A percentile compares a stretch with the other conserved stretches of the same genome.
phyloP scores from a whole-genome alignment of 1,140 invertebrate species.

The Pogonus chalceus region DNA sequence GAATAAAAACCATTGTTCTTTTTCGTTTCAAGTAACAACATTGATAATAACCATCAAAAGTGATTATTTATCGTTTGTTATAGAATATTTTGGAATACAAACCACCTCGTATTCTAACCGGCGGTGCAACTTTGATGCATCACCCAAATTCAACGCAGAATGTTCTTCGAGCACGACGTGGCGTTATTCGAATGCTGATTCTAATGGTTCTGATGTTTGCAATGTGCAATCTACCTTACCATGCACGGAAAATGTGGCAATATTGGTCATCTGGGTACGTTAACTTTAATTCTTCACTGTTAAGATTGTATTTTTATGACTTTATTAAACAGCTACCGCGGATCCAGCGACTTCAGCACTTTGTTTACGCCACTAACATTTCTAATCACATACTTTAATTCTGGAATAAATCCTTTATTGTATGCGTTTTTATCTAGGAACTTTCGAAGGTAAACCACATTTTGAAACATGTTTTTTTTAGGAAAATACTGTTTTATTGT shows the following conservation, averaged over 20 bases:
- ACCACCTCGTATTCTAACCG: background rate
- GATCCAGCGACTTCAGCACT: constrained; percentile 43
- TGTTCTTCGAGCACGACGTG: constrained; percentile 54
- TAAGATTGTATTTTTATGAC: too few species aligned
- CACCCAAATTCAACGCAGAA: constrained; percentile 51
- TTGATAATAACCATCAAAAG: background rate
- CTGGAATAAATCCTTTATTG: constrained; percentile 71
- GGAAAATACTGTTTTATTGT: too few species aligned
- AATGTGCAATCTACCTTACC: constrained; percentile 74
- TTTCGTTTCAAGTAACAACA: too few species aligned
- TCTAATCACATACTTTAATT: constrained; percentile 75
- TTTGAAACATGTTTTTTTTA: background rate
- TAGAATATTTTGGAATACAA: background rate
- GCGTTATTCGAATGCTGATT: constrained; percentile 69
- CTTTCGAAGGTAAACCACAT: constrained; percentile 40
- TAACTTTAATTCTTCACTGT: too few species aligned
- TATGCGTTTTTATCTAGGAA: constrained; percentile 77
- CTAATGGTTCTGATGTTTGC: constrained; percentile 75
- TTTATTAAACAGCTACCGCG: background rate
- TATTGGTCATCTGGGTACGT: constrained; percentile 39
- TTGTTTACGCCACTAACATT: constrained; percentile 71
- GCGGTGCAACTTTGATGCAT: constrained; percentile 7
- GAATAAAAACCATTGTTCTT: too few species aligned
- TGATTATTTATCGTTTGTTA: background rate
- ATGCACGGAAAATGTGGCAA: constrained; percentile 73